Conservation (phyloP, 2,797 vertebrate genomes). For the Craterocephalus amniculus region DNA sequence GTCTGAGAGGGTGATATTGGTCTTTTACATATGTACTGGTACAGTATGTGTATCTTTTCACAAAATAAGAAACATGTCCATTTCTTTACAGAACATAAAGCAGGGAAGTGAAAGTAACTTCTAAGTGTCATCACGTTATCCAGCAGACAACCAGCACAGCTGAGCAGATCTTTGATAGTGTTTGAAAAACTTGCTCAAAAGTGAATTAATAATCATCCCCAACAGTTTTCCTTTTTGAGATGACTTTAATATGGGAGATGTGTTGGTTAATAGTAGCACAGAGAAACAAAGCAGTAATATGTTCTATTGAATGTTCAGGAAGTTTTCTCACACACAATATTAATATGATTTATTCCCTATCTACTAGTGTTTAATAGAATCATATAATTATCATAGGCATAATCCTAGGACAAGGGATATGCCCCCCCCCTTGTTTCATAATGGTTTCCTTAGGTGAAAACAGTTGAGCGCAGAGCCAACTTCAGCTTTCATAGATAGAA, state of each 20-base stretch:
- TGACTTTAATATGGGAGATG: neutral
- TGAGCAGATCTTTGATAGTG: neutral
- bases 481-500: too few relatives aligned
- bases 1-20: too few relatives aligned
- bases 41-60: neutral
- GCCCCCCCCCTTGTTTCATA: too few relatives aligned
- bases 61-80: neutral
- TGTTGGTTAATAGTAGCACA: too few relatives aligned
- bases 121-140: neutral
- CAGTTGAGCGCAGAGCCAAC: too few relatives aligned
- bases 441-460: too few relatives aligned
- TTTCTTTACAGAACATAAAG: neutral
- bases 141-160: neutral
- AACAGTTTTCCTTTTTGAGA: neutral
- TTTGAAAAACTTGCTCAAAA: neutral
- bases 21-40: neutral
- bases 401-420: too few relatives aligned
- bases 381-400: too few relatives aligned
- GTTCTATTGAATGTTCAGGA: neutral
- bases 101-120: neutral
- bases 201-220: neutral
- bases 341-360: neutral
- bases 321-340: neutral
- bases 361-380: neutral
- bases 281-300: neutral